phyloP scores from a whole-genome alignment of 2,797 vertebrate species.

The Karalla daura region DNA sequence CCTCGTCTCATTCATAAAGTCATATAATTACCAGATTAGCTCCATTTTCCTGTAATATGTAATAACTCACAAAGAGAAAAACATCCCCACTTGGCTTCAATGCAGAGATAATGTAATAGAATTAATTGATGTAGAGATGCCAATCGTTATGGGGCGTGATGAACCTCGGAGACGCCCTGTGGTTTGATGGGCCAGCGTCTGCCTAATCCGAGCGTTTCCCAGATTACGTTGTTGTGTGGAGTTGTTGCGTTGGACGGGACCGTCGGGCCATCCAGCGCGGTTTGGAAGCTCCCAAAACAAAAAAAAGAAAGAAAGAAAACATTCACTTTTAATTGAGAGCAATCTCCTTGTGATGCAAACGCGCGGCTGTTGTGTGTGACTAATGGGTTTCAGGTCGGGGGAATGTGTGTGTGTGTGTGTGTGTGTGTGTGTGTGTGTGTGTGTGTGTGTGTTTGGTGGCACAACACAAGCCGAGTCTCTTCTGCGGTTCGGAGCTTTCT shows the following conservation, averaged over 20 bases:
- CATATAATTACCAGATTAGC: constrained; percentile 66
- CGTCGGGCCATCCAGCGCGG: neutral
- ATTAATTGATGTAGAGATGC: constrained; percentile 58
- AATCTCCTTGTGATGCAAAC: constrained; percentile 9
- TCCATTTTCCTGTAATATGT: constrained; percentile 52
- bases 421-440: no score
- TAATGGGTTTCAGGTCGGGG: constrained; percentile 41
- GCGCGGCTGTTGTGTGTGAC: constrained; percentile 30
- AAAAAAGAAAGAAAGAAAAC: constrained; percentile 24
- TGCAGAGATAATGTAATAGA: constrained; percentile 49
- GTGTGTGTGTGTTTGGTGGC: no score
- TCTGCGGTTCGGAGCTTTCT: constrained; percentile 42
- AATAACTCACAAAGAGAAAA: constrained; percentile 43
- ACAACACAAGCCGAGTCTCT: constrained; percentile 30
- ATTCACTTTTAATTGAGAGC: constrained; percentile 43
- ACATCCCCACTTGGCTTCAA: constrained; percentile 41
- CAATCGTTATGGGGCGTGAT: constrained; percentile 50
- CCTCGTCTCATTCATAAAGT: constrained; percentile 49
- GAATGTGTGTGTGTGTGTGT: no score
- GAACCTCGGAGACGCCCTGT: constrained; percentile 28
- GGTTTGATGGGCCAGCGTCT: constrained; percentile 56
- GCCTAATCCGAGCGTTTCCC: constrained; percentile 53
- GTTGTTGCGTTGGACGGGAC: constrained; percentile 12
- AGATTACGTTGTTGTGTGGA: constrained; percentile 36
- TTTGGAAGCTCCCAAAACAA: constrained; percentile 16